Evolutionary conservation across 92 coral and sea anemone species (phyloP).

Genomic region (Epizoanthus stellaris): DNA sequence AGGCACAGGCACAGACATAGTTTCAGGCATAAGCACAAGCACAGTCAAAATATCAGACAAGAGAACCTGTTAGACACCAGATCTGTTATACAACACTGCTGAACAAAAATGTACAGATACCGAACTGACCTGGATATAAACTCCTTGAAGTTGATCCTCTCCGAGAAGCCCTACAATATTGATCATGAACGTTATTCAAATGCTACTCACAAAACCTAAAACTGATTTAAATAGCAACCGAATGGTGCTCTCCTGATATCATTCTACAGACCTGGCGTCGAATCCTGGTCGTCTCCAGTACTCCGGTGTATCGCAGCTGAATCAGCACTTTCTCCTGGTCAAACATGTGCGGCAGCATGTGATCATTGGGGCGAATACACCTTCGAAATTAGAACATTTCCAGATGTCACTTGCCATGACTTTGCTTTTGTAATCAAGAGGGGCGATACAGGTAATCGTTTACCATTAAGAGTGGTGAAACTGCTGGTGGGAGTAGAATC

Average conservation of each 20-base stretch:
- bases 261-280: slow-evolving; percentile 81
- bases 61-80: no score
- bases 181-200: not conserved
- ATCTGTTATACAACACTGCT: no score
- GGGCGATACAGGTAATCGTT: no score
- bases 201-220: not conserved
- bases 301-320: slow-evolving; percentile 94
- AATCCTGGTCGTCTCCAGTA: slow-evolving; percentile 91
- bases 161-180: slow-evolving; percentile 86
- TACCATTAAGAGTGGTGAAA: no score
- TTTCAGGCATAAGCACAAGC: no score
- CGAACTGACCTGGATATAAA: slow-evolving; percentile 76
- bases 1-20: no score
- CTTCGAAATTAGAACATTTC: slow-evolving; percentile 37
- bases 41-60: no score
- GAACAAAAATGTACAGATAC: not conserved
- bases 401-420: no score
- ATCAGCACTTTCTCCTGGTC: slow-evolving; percentile 93
- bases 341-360: slow-evolving; percentile 86
- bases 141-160: slow-evolving; percentile 86
- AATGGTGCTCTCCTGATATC: not conserved
- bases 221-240: not conserved
- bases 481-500: no score
- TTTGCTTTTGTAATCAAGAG: no score
- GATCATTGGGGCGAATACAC: slow-evolving; percentile 94